Evolutionary conservation across 2,888 invertebrate species (phyloP).

Genomic region (Tinea trinotella): DNA sequence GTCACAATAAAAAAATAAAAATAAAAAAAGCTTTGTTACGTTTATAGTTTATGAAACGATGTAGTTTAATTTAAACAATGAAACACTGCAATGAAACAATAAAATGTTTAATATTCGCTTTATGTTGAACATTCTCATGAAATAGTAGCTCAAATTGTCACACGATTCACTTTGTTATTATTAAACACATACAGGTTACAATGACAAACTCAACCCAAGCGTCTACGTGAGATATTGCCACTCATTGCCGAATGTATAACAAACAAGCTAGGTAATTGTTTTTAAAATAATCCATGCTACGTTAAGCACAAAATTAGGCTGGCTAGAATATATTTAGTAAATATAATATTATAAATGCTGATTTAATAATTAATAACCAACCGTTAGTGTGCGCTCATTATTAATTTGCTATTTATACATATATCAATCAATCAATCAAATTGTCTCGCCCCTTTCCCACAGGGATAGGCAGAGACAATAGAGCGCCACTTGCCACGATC

Average conservation of each 20-base stretch:
- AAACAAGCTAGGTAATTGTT: not conserved
- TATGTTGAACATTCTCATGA: not conserved
- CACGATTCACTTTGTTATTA: conserved; percentile 14
- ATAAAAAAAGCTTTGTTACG: too few species aligned
- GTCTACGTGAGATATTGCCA: conserved; percentile 15
- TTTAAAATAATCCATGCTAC: not conserved
- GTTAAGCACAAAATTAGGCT: not conserved
- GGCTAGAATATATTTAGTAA: too few species aligned
- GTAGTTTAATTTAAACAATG: not conserved
- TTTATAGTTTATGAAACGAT: conserved; percentile 3
- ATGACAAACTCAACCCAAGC: not conserved
- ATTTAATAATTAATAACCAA: too few species aligned
- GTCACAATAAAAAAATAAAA: too few species aligned
- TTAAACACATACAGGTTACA: conserved; percentile 8
- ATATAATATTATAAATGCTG: too few species aligned
- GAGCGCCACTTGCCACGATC: too few species aligned
- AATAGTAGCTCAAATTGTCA: conserved; percentile 14
- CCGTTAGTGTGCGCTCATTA: too few species aligned
- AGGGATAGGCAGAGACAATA: too few species aligned
- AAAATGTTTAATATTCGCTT: not conserved
- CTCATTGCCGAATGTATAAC: conserved; percentile 8
- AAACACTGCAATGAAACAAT: not conserved
- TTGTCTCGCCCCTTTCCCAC: too few species aligned
- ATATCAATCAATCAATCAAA: too few species aligned
- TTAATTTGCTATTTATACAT: too few species aligned